Base-by-base conservation (phyloP, 2,113 vertebrate species). In the Atrichornis clamosus region DNA sequence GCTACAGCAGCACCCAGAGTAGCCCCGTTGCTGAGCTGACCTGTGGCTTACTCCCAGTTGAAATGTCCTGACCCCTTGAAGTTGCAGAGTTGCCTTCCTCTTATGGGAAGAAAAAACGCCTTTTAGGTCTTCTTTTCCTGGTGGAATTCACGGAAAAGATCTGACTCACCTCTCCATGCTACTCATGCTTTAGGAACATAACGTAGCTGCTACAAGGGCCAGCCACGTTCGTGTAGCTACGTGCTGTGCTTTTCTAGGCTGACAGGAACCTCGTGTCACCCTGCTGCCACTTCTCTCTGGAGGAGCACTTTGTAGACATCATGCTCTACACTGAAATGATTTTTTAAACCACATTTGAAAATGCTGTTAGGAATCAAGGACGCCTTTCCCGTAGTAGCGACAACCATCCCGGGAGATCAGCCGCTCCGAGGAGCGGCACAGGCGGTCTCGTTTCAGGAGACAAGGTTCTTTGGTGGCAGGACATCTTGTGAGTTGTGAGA, bases 171-270 rank as follows among this genome's bases (percentile, higher is more conserved):
- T 37, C 52, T 72, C 42, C 1, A 0, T 4, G 6, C 67, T 56
- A 1, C 3, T 1, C 2, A 1, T 58, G 44, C 27, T 62, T 50
- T 15, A 28, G 90, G 67, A 46, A 28, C 0, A 0, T n/a, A 13
- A 35, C 1, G 3, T 3, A 0, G 24, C 1, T 16, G 5, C 10
- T 14, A 0, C 6, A 3, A 67, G 53, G 53, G 12, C 39, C 35
- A 56, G 33, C 37, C 52, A 17, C 0, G 0, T 23, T 3, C 0
- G 0, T 27, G 7, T 3, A 47, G n/a, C 13, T 17, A 0, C 0
- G 3, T n/a, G 73, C 73, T 52, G 32, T 62, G 84, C 77, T 75
- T 49, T 33, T 26, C 60, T 32, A 13, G 82, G 33, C 18, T 67
- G 74, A 7, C 13, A n/a, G 53, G 59, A 81, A 3, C 95, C 84